phyloP scores from a whole-genome alignment of 1,140 invertebrate genomes.

The Drosophila tristis region DNA sequence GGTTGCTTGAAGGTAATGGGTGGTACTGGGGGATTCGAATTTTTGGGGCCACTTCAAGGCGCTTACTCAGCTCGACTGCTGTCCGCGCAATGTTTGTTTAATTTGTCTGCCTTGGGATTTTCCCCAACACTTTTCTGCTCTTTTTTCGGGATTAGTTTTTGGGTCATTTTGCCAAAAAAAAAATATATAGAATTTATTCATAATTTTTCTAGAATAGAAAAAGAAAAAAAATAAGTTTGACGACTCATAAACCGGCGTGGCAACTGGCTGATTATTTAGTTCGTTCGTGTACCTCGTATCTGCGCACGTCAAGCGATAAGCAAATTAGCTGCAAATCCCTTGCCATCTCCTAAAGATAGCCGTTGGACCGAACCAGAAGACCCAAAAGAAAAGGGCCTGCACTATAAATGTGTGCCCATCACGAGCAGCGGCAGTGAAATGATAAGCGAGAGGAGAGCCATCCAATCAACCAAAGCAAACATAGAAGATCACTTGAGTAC shows the following conservation, averaged over 20 bases:
- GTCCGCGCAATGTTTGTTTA: slow-evolving; percentile 72
- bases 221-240: slow-evolving; percentile 9
- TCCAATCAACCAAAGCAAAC: slow-evolving; percentile 30
- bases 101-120: slow-evolving; percentile 71
- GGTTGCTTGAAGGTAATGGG: slow-evolving; percentile 4
- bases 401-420: slow-evolving; percentile 21
- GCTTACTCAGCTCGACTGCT: slow-evolving; percentile 43
- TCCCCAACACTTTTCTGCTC: slow-evolving; percentile 20
- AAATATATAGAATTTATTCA: slow-evolving; percentile 44
- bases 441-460: slow-evolving; percentile 25
- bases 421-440: slow-evolving; percentile 16
- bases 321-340: slow-evolving; percentile 44
- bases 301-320: slow-evolving; percentile 36
- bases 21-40: slow-evolving; percentile 4
- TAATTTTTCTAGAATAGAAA: slow-evolving; percentile 19
- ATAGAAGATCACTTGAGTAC: too few species aligned
- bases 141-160: slow-evolving; percentile 43
- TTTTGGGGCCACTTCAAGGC: slow-evolving; percentile 61
- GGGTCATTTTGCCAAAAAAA: slow-evolving; percentile 50
- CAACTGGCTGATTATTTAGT: slow-evolving; percentile 28
- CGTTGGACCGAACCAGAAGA: slow-evolving; percentile 7
- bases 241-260: slow-evolving; percentile 27
- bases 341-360: slow-evolving; percentile 41
- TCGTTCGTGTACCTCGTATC: slow-evolving; percentile 16
- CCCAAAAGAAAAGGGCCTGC: slow-evolving; percentile 16